Evolutionary conservation across 92 coral and sea anemone genomes (phyloP), one percentile per base, ranked within the genome.

Genomic region (Phenganax subtilis): DNA sequence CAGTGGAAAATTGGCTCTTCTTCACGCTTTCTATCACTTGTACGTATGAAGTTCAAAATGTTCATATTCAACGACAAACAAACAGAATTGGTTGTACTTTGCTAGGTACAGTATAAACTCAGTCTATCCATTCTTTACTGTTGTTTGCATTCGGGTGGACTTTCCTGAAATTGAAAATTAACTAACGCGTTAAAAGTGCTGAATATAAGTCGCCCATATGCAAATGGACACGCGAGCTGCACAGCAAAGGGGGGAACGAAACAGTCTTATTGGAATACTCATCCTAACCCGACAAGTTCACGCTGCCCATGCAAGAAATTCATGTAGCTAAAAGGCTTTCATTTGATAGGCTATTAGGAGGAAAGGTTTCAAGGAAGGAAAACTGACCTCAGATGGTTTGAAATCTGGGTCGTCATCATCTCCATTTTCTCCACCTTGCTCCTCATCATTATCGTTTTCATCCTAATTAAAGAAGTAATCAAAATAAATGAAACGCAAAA

Each of bases 351-450:
- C 72, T 6, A 15, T 66, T 5, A 7, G n/a, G 65, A 37, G 47
- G 47, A 37, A 37, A 2, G 47, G 3, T 37, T 37, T 5, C 5
- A 37, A 37, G 47, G 3, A 37, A 37, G 47, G 47, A 8, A 15
- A 51, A 64, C 88, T 80, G 73, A 91, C 96, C 85, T 75, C 82
- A 61, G 91, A 87, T 10, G 90, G 97, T 53, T 82, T 81, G 87
- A 80, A 92, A 76, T 92, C 96, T 9, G 97, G 97, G 55, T 92
- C 97, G 29, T 91, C 93, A 56, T 91, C 97, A 3, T 92, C 97
- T 20, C 89, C 97, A 29, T 85, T 90, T 57, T 88, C 97, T 30
- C 89, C 90, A 58, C 6, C 71, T 16, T 84, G 72, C 17, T 78
- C 92, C 31, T 87, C 97, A 68, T 88, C 91, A 7, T 70, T 90